Conservation (phyloP, 2,888 invertebrate genomes). For the Chaetoderma sp. region DNA sequence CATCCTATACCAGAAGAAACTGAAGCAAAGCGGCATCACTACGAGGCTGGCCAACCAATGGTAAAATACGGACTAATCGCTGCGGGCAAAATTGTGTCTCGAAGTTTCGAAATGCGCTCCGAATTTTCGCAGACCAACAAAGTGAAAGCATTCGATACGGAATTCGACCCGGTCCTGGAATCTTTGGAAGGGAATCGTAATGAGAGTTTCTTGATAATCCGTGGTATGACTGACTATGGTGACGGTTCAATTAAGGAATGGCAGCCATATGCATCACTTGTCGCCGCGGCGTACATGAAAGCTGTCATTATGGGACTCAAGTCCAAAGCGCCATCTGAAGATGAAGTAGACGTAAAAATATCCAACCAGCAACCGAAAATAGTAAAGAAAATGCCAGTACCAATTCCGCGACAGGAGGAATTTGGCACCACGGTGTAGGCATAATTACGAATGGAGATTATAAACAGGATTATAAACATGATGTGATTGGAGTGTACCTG, state of each 20-base stretch:
- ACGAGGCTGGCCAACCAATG: slow-evolving; percentile 60
- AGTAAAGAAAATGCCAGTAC: no score
- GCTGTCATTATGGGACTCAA: no score
- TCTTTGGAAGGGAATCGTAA: slow-evolving; percentile 75
- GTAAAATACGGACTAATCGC: slow-evolving; percentile 84
- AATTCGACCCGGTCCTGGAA: slow-evolving; percentile 94
- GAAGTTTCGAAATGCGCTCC: slow-evolving; percentile 84
- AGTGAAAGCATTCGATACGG: slow-evolving; percentile 91
- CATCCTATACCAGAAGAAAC: slow-evolving; percentile 23
- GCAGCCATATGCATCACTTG: slow-evolving; percentile 94
- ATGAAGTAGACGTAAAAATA: no score
- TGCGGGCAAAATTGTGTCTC: slow-evolving; percentile 84
- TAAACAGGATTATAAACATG: no score
- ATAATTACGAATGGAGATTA: no score
- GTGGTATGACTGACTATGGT: slow-evolving; percentile 92
- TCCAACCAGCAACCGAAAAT: no score
- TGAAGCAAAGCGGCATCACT: slow-evolving; percentile 57
- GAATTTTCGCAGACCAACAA: slow-evolving; percentile 87
- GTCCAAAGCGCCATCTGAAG: no score
- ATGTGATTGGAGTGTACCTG: no score
- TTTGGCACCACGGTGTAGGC: no score
- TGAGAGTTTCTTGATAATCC: slow-evolving; percentile 75
- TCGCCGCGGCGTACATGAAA: slow-evolving; percentile 93
- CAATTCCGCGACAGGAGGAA: no score
- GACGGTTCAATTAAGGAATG: slow-evolving; percentile 96